Conservation (phyloP, 2,888 invertebrate genomes). For the Dryocosmus kuriphilus region DNA sequence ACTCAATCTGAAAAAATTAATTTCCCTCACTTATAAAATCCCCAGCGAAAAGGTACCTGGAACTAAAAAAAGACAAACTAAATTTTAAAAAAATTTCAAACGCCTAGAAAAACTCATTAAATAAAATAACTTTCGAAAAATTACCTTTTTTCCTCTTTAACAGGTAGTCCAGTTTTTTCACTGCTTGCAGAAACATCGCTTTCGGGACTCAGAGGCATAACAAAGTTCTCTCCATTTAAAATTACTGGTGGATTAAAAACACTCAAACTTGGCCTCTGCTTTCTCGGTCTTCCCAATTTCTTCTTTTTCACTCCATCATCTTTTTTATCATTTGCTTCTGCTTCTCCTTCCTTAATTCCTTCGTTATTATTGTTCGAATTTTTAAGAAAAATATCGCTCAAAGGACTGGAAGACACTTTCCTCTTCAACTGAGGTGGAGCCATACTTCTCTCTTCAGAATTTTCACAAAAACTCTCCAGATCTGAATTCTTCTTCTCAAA, state of each 20-base stretch:
- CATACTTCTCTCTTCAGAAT: constrained; percentile 60
- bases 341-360: constrained; percentile 57
- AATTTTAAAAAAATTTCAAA: too few relatives aligned
- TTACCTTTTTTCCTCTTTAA: constrained; percentile 74
- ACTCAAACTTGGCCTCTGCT: constrained; percentile 58
- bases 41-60: too few relatives aligned
- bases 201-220: constrained; percentile 76
- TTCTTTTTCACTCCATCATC: constrained; percentile 62
- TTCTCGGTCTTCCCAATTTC: constrained; percentile 68
- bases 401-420: constrained; percentile 67
- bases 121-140: too few relatives aligned
- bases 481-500: constrained; percentile 11
- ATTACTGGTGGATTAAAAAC: constrained; percentile 55
- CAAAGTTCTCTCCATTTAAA: constrained; percentile 73
- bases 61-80: too few relatives aligned
- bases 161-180: constrained; percentile 66
- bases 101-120: too few relatives aligned
- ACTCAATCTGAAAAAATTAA: too few relatives aligned
- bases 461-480: constrained; percentile 40
- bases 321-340: constrained; percentile 57
- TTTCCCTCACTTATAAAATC: too few relatives aligned
- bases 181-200: constrained; percentile 76
- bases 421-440: constrained; percentile 68
- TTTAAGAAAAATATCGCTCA: constrained; percentile 68
- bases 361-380: constrained; percentile 72